Evolutionary conservation across 2,113 vertebrate genomes (phyloP).

Genomic region (Geococcyx californianus): DNA sequence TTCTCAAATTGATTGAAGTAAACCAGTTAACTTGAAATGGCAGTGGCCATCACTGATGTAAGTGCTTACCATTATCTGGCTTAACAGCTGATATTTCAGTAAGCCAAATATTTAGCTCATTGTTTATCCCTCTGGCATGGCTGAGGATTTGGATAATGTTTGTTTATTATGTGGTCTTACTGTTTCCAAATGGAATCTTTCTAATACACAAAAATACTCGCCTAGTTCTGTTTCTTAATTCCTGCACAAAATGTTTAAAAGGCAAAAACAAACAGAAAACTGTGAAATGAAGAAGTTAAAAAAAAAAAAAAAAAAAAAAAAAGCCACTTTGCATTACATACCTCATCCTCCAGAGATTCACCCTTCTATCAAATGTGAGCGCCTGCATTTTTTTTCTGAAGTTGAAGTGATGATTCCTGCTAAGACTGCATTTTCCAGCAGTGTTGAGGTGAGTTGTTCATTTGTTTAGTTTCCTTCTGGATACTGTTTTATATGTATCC

Average conservation of each 20-base stretch:
- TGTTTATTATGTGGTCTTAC: constrained; percentile 29
- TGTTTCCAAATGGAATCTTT: constrained; percentile 43
- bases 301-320: not conserved
- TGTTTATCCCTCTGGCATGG: constrained; percentile 54
- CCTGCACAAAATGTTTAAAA: constrained; percentile 70
- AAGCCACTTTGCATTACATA: constrained; percentile 79
- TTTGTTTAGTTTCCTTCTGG: constrained; percentile 30
- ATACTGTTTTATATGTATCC: not conserved
- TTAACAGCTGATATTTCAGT: constrained; percentile 38
- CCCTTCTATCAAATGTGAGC: constrained; percentile 49
- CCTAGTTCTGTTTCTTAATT: constrained; percentile 65
- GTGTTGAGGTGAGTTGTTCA: constrained; percentile 26
- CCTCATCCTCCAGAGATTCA: constrained; percentile 78
- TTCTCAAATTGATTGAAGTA: constrained; percentile 22
- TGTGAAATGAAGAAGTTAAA: constrained; percentile 72
- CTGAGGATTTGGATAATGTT: constrained; percentile 38
- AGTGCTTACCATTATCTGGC: constrained; percentile 53
- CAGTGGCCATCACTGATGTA: constrained; percentile 5
- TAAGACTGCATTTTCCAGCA: constrained; percentile 40
- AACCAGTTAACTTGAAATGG: constrained; percentile 27
- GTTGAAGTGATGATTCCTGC: constrained; percentile 39
- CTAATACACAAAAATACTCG: constrained; percentile 34
- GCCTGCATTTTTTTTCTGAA: constrained; percentile 8
- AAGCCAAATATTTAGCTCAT: constrained; percentile 52
- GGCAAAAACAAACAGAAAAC: constrained; percentile 59